Evolutionary conservation across 2,888 invertebrate species (phyloP), one percentile per base, ranked within the genome.

Genomic region (Athetis lepigone): DNA sequence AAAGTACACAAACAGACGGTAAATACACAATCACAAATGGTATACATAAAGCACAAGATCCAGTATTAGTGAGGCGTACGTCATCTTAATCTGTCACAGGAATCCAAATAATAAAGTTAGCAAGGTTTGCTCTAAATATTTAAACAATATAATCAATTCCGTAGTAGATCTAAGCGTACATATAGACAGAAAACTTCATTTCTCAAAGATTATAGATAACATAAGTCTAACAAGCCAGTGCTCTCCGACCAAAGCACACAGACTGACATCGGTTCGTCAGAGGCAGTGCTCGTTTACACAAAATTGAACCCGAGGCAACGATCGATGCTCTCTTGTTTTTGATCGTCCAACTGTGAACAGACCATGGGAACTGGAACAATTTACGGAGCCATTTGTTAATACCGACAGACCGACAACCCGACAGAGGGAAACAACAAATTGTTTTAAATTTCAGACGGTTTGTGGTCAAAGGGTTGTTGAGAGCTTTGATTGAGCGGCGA

Each of bases 281-380:
- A 16, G 16, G 19, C 16, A n/a, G 18, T 33, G 36, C 25, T 42
- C 46, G 23, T 61, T 74, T 40, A 67, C 55, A 70, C 50, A 68
- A 42, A 59, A 52, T 68, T 55, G 39, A 55, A 69, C 47, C 27
- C 43, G 64, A 39, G 25, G 43, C 64, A 9, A 9, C 27, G 40
- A 66, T 63, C 59, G 62, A 74, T 77, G 16, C 6, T 21, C 54
- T 16, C n/a, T 51, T 70, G 75, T 52, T 77, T 72, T 59, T 78
- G 70, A 74, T 77, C 78, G 29, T 21, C 60, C 66, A n/a, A 45
- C 59, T 66, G 70, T 51, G 55, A 49, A 29, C 47, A 43, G 49
- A 45, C 58, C 42, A 45, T 43, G 42, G 19, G 36, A 37, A 8
- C 7, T 19, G 37, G 33, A 23, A 37, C 49, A 50, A 43, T 37